Percentiles rank a stretch among this genome's conserved stretches.
These are phyloP conservation scores for Psettodes erumei DNA, from an alignment of 2,113 vertebrate species.

Conservation along the genomic window DNA sequence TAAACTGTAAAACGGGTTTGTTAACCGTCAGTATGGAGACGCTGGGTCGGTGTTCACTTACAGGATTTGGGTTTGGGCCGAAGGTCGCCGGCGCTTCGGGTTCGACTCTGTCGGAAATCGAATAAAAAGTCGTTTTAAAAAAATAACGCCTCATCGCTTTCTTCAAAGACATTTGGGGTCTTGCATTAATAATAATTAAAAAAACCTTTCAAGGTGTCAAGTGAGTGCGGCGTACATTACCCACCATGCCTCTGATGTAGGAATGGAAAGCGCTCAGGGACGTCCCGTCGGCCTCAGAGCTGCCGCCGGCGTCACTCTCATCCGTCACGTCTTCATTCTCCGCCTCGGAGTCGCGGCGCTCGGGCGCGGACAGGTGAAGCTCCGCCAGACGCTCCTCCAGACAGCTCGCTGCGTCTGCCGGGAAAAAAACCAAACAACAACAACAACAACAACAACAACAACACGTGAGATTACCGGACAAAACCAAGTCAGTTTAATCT, in stretches of 20 bases:
- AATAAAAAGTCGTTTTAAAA: background rate
- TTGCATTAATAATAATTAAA: background rate
- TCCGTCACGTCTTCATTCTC: conserved; percentile 50
- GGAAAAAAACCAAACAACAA: background rate
- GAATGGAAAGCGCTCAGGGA: conserved; percentile 65
- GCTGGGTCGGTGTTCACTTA: conserved; percentile 52
- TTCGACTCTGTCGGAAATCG: conserved; percentile 58
- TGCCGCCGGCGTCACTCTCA: conserved; percentile 38
- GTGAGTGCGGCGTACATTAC: conserved; percentile 22
- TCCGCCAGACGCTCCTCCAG: conserved; percentile 73
- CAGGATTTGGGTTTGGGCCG: conserved; percentile 81
- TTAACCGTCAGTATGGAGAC: background rate
- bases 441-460: background rate
- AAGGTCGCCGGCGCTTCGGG: conserved; percentile 64
- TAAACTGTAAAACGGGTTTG: background rate
- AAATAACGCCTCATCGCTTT: too few species aligned
- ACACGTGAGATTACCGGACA: background rate
- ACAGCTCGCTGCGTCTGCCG: conserved; percentile 58
- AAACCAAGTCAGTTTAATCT: background rate
- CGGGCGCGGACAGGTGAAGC: conserved; percentile 48
- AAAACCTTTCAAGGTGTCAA: background rate
- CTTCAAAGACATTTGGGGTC: background rate
- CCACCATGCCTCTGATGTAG: conserved; percentile 74
- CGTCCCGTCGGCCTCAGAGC: conserved; percentile 29
- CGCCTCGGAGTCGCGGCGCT: conserved; percentile 33